Evolutionary conservation across 2,797 vertebrate genomes (phyloP).

Genomic region (Muscicapa comitata): DNA sequence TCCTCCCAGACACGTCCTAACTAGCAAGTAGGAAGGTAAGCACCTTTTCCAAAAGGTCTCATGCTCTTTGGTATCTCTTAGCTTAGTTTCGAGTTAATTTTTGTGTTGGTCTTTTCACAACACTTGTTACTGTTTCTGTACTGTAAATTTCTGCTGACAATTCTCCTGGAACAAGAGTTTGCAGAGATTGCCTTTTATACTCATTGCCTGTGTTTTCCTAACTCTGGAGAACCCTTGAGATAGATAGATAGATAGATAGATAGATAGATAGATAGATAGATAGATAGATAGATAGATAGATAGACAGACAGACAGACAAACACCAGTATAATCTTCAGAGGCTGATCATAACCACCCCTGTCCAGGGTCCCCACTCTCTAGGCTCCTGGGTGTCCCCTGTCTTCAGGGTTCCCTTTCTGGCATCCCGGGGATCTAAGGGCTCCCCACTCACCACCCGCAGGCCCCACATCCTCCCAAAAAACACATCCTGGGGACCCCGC

Average conservation of each 20-base stretch:
- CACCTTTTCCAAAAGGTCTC: background rate
- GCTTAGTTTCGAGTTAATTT: background rate
- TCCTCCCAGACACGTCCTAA: background rate
- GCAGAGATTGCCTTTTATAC: background rate
- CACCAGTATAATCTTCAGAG: background rate
- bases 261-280: too few species aligned
- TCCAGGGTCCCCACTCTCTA: background rate
- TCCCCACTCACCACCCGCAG: background rate
- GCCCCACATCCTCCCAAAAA: background rate
- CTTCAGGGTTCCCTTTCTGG: background rate
- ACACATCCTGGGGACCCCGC: background rate
- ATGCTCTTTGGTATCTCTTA: background rate
- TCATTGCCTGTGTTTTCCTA: background rate
- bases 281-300: too few species aligned
- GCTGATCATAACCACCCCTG: background rate
- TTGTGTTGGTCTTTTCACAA: background rate
- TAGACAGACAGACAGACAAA: background rate
- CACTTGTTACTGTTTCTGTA: background rate
- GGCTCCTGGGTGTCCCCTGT: background rate
- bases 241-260: too few species aligned
- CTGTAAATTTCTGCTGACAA: background rate
- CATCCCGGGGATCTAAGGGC: background rate
- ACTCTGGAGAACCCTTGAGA: background rate
- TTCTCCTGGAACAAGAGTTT: background rate
- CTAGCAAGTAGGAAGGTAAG: background rate